Conservation (phyloP, 2,888 invertebrate genomes). For the Diaperis boleti region DNA sequence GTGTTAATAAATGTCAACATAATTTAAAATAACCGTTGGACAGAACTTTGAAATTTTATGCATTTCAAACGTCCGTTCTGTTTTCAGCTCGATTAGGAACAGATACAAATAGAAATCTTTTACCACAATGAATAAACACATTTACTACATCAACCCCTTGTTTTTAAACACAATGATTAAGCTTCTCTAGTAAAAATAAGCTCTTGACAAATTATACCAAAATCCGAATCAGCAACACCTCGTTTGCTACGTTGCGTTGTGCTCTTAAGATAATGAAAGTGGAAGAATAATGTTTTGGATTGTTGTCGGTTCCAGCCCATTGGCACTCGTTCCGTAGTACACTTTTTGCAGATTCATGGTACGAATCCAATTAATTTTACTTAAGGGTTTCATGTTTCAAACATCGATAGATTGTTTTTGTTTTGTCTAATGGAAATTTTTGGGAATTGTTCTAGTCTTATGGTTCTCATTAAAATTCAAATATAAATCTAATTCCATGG, state of each 20-base stretch:
- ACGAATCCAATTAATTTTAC: conserved; percentile 10
- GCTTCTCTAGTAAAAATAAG: not conserved
- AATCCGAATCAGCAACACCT: conserved; percentile 19
- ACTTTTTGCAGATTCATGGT: not conserved
- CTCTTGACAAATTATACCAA: not conserved
- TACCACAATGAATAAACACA: not conserved
- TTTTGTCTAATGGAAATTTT: too few species aligned
- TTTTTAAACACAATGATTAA: too few species aligned
- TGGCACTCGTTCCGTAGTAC: conserved; percentile 1
- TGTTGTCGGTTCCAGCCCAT: conserved; percentile 5
- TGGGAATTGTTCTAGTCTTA: too few species aligned
- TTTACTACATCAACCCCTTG: too few species aligned
- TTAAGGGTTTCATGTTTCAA: too few species aligned
- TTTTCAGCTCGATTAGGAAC: too few species aligned
- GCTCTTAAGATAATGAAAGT: conserved; percentile 22
- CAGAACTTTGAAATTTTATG: not conserved
- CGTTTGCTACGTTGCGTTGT: not conserved
- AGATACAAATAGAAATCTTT: too few species aligned
- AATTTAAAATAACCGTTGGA: too few species aligned
- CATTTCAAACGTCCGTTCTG: too few species aligned
- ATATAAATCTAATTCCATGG: too few species aligned
- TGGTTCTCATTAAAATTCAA: too few species aligned
- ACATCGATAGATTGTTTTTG: too few species aligned
- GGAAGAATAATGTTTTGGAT: conserved; percentile 6
- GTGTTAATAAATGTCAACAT: not conserved